Evolutionary conservation across 1,140 invertebrate species (phyloP), one percentile per base, ranked within the genome.

Genomic region (Anoplolepis gracilipes): DNA sequence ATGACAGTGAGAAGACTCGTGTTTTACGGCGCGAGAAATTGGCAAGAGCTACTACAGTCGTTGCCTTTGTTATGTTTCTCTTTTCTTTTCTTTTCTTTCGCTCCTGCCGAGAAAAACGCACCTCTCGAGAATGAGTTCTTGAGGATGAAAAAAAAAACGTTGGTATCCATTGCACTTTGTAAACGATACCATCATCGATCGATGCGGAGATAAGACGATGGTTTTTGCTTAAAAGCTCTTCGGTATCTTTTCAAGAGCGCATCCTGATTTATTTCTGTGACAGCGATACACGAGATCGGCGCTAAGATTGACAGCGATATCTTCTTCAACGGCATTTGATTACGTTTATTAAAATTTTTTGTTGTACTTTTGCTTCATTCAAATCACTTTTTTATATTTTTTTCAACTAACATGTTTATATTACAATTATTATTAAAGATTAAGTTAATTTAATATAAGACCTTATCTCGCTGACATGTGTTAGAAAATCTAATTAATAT

Each of bases 11-110:
- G 88, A 89, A 88, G 64, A 82, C 59, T 82, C 88, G 72, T 89
- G 88, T 89, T 77, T 76, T 69, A 72, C 57, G 53, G 87, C 55
- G 87, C 75, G 70, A 89, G 87, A 88, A 89, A 89, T 89, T 87
- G 70, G 70, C 72, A 67, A 53, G 76, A 53, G 72, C 84, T 69
- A 13, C 16, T 46, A 70, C 75, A 33, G 61, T 73, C 82, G 72
- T 39, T 70, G n/a, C 69, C 22, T 46, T 53, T 65, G 69, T 65
- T 55, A 78, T 62, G 86, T 46, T 69, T 65, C 84, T 46, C 53
- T 61, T 73, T 49, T 59, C 11, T 13, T 59, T 72, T 61, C 73
- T 42, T 57, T 42, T 76, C 46, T 42, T 70, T 46, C 16, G 28
- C 33, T 22, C 13, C n/a, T 39, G 46, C 33, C 79, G 53, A n/a